Base-by-base conservation (phyloP, 2,113 vertebrate species). In the Hyperopisus bebe region DNA sequence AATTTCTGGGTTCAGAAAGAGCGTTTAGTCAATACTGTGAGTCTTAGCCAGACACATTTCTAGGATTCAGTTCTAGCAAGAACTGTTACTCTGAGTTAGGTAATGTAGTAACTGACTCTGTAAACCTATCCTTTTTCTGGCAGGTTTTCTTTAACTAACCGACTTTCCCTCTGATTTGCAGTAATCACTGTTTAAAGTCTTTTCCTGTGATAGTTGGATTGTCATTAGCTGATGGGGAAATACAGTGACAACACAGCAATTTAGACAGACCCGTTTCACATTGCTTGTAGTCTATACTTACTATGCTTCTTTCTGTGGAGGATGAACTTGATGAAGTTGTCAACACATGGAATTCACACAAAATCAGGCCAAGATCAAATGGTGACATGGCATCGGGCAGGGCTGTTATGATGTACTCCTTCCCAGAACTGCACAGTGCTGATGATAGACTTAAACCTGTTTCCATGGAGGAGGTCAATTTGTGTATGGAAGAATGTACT, bases 341-440 rank as follows among this genome's bases (percentile, higher is more conserved):
- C 70, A 74, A 31, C 70, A 74, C 70, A 74, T 74, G 70, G 70
- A 74, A 74, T 74, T 74, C 70, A 74, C 70, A 74, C 70, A 74
- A 74, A 74, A 74, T 74, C 70, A 74, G 70, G 10, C 70, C 70
- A 74, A 74, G n/a, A 74, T 74, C 70, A n/a, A 74, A 10, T 74
- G 31, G 31, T 74, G 70, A 74, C 70, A 35, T 35, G 70, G 70
- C 70, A 35, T 74, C 19, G 66, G 66, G 66, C 31, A 6, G 8
- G 66, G n/a, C 66, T 27, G 70, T 74, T 47, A 0, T 47, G 47
- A 47, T 47, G 47, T 47, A 47, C 47, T 10, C 47, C 47, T 47
- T 47, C 47, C 70, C 70, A 74, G 70, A 74, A 35, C 10, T 74
- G 70, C 70, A 74, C 24, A 74, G 70, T 74, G 70, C 70, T 74